phyloP scores from a whole-genome alignment of 2,888 invertebrate species.

The Strigamia crassipes region DNA sequence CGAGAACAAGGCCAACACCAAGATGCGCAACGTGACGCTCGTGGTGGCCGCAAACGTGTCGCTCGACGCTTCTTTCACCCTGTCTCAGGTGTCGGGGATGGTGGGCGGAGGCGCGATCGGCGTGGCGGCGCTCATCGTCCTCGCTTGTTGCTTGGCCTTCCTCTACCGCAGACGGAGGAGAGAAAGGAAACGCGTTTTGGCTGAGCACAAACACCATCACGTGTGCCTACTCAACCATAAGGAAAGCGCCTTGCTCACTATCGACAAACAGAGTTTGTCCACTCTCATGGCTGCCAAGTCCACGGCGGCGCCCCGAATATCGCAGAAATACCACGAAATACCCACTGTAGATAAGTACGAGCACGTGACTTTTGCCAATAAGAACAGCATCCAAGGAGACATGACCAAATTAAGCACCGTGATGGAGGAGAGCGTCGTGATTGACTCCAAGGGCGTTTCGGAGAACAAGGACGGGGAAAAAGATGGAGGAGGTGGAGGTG shows the following conservation, averaged over 20 bases:
- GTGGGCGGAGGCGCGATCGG: conserved; percentile 52
- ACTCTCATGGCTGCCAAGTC: conserved; percentile 69
- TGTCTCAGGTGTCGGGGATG: conserved; percentile 52
- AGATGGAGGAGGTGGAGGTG: neutral
- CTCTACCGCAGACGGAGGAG: conserved; percentile 48
- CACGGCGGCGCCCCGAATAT: conserved; percentile 52
- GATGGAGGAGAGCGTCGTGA: neutral
- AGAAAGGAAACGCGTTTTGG: conserved; percentile 41
- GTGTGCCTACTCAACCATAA: conserved; percentile 50
- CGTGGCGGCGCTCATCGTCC: conserved; percentile 51
- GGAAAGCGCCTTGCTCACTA: conserved; percentile 27
- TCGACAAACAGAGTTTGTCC: conserved; percentile 79
- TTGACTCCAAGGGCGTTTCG: neutral
- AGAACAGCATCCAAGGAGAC: conserved; percentile 7
- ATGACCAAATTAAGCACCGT: conserved; percentile 20
- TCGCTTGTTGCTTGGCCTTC: conserved; percentile 51
- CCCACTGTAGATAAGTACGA: conserved; percentile 53
- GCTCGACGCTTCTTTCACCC: conserved; percentile 48
- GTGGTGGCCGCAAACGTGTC: conserved; percentile 74
- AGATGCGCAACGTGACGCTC: conserved; percentile 86
- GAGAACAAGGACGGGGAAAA: neutral
- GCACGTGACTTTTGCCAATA: conserved; percentile 4
- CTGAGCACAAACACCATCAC: conserved; percentile 50
- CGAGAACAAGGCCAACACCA: conserved; percentile 84
- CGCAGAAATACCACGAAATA: conserved; percentile 52